Conservation (phyloP, 1,140 invertebrate genomes). For the Drosophila bipectinata region DNA sequence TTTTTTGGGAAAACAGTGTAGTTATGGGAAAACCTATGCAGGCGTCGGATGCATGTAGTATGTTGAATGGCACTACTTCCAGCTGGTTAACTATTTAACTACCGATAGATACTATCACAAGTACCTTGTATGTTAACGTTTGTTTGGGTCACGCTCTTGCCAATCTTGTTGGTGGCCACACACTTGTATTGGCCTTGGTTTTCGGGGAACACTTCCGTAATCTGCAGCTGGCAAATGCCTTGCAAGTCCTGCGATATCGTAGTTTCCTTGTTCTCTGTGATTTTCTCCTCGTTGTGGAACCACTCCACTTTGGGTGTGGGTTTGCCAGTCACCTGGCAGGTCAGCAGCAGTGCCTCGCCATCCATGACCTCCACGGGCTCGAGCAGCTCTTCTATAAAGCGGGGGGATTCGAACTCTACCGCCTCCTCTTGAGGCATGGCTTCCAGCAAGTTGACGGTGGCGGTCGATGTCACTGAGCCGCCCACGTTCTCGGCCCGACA, state of each 20-base stretch:
- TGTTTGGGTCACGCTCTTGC: conserved; percentile 92
- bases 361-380: conserved; percentile 94
- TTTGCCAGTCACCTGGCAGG: conserved; percentile 90
- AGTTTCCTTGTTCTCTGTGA: conserved; percentile 92
- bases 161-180: conserved; percentile 92
- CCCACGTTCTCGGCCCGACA: conserved; percentile 95
- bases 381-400: conserved; percentile 88
- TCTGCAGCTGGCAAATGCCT: conserved; percentile 92
- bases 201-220: conserved; percentile 97
- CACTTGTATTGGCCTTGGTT: conserved; percentile 95
- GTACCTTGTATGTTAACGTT: conserved; percentile 93
- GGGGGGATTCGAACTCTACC: conserved; percentile 88
- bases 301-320: conserved; percentile 93
- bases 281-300: conserved; percentile 90
- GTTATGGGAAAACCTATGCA: conserved; percentile 63
- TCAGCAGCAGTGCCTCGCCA: conserved; percentile 93
- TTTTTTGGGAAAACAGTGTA: conserved; percentile 33
- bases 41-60: conserved; percentile 54
- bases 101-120: conserved; percentile 55
- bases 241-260: conserved; percentile 90
- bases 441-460: conserved; percentile 89
- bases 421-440: conserved; percentile 86
- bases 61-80: conserved; percentile 49
- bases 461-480: conserved; percentile 93
- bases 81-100: conserved; percentile 49